These are phyloP conservation scores for Pandion haliaetus DNA, from an alignment of 2,113 vertebrate genomes.

Conservation along the genomic window DNA sequence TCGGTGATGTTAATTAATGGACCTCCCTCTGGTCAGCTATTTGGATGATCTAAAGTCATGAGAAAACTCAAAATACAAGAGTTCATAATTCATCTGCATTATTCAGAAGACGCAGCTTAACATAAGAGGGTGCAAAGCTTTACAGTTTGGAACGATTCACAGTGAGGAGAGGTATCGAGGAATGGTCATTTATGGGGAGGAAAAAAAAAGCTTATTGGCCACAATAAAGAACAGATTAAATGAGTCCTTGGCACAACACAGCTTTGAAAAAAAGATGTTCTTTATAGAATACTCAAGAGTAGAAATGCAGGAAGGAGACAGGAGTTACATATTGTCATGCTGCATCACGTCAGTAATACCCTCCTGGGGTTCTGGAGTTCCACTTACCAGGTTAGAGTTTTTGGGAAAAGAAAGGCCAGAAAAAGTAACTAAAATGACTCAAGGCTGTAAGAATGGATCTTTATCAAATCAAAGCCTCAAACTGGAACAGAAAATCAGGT, in stretches of 20 bases:
- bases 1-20: background rate
- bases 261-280: background rate
- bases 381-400: conserved; percentile 12
- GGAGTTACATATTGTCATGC: conserved; percentile 16
- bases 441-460: background rate
- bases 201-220: background rate
- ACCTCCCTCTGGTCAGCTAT: background rate
- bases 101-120: background rate
- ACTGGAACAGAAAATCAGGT: background rate
- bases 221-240: background rate
- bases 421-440: background rate
- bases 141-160: background rate
- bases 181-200: background rate
- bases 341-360: conserved; percentile 31
- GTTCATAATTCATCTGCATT: background rate
- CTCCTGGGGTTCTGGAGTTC: conserved; percentile 43
- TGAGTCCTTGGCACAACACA: background rate
- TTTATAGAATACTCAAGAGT: background rate
- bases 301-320: background rate
- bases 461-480: background rate
- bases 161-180: background rate
- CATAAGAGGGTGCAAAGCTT: background rate
- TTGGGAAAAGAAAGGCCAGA: background rate
- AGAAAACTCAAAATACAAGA: background rate
- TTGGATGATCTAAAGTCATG: background rate